phyloP scores from a whole-genome alignment of 2,113 vertebrate genomes.

The Eptesicus fuscus region DNA sequence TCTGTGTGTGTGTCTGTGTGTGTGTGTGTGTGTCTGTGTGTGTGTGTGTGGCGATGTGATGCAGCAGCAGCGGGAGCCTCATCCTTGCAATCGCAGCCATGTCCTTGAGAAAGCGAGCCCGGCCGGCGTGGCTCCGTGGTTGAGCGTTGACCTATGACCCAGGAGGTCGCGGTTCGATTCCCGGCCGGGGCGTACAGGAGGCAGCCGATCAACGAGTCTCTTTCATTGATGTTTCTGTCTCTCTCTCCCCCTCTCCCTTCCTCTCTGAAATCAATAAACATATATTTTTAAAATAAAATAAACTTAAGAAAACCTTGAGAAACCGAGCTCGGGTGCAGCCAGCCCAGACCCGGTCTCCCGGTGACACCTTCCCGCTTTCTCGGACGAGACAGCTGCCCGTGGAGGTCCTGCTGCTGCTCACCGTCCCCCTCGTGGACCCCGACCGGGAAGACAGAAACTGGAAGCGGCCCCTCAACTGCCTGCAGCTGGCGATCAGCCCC shows the following conservation, averaged over 20 bases:
- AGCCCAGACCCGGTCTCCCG: not conserved
- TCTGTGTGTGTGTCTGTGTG: too few relatives aligned
- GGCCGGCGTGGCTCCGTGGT: too few relatives aligned
- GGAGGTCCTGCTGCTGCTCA: constrained; percentile 91
- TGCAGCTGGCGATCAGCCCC: constrained; percentile 90
- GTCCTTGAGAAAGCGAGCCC: not conserved
- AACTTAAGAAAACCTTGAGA: too few relatives aligned
- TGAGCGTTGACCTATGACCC: too few relatives aligned
- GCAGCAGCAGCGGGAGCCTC: not conserved
- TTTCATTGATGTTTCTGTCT: too few relatives aligned
- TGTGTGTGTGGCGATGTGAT: fast-evolving
- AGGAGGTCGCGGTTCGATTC: too few relatives aligned
- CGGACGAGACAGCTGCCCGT: constrained; percentile 82
- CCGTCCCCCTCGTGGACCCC: constrained; percentile 90
- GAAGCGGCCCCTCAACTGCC: constrained; percentile 95
- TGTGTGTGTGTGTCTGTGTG: too few relatives aligned
- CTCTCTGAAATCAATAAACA: too few relatives aligned
- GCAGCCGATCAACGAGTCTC: too few relatives aligned
- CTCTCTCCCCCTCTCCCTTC: too few relatives aligned
- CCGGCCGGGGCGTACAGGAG: too few relatives aligned
- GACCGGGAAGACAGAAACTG: constrained; percentile 95
- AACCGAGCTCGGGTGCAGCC: fast-evolving
- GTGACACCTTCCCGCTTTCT: fast-evolving
- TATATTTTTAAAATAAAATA: too few relatives aligned
- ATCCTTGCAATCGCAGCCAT: fast-evolving